Base-by-base conservation (phyloP, 92 coral and sea anemone species). In the Virgularia gustaviana region DNA sequence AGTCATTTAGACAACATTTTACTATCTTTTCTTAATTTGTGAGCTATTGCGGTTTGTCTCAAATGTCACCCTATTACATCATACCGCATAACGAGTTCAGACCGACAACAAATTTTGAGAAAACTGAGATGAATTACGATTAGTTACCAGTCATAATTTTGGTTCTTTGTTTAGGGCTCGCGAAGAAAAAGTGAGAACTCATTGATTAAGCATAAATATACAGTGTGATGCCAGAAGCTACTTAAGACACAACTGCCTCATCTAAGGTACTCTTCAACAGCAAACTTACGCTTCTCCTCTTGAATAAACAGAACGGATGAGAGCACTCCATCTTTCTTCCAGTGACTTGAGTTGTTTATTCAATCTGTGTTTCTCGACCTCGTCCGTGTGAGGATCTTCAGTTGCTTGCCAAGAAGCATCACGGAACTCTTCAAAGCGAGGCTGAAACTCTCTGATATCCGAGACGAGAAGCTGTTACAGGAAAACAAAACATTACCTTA, bases 261-360 rank as follows among this genome's bases (percentile, higher is more conserved):
- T 7, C 13, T 11, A 24, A 25, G 1, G 6, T 12, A 18, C 60
- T 27, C 22, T 55, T 55, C 27, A 33, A 6, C 31, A 6, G 9
- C 34, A 18, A 27, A 68, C 75, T 68, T 68, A 68, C 75, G 75
- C 44, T 51, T 68, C 75, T 10, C 75, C 35, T 32, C 75, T 68
- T 0, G 75, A 68, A 22, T 68, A 68, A 49, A 68, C 75, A 2
- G 75, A 68, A 4, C 75, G 75, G 41, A 68, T 68, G 32, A 68
- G 60, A 3, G 39, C 35, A 1, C 75, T 61, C 75, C 75, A 68
- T 1, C 61, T 58, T 68, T 49, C 75, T 51, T 68, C 75, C 19
- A 51, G 33, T 15, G 75, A 68, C 49, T 43, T 68, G n/a, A 68
- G 60, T 29, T 68, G 5, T 54, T 49, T 51, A 33, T 68, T 58